Evolutionary conservation across 2,113 vertebrate genomes (phyloP), one percentile per base, ranked within the genome.

Genomic region (Xiphorhynchus elegans): DNA sequence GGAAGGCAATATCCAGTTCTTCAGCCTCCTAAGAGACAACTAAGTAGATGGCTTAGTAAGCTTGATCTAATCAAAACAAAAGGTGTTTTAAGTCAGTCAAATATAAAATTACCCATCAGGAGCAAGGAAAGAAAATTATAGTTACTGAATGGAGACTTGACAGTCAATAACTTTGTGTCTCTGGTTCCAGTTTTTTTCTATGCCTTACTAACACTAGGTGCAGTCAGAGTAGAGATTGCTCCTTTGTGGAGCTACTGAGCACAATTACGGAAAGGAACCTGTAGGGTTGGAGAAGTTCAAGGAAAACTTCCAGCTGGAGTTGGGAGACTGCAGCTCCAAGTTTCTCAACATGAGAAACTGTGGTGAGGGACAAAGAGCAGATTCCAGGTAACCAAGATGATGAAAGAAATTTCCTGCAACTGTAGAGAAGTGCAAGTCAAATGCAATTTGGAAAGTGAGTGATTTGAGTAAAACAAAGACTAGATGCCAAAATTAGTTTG

Each of bases 41-140:
- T 67, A 62, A 85, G 75, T 79, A 83, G 63, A 59, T 80, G 84
- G 47, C 33, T 93, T 88, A 55, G 58, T 94, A 95, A 91, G 69
- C 58, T 85, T 47, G 13, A 55, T 85, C 59, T 76, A 74, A 85
- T 56, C 19, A 69, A 83, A 77, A 80, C 37, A 52, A 79, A 66
- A 59, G 63, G 59, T 82, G 23, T 66, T 93, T 28, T 62, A 90
- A 85, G 24, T 66, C 62, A 96, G n/a, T 31, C n/a, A 89, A 79
- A 89, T 89, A 46, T 64, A 87, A 87, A 94, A 78, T n/a, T 62
- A 78, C 8, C 26, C 33, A n/a, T 89, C 42, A 74, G 69, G 50
- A 91, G 19, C 8, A 74, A 74, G 49, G 31, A 49, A 88, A 81
- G 28, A 46, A 86, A 91, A 64, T 40, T 44, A 10, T 6, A 73